Evolutionary conservation across 2,888 invertebrate genomes (phyloP), one percentile per base, ranked within the genome.

Genomic region (Drosophila mimica): DNA sequence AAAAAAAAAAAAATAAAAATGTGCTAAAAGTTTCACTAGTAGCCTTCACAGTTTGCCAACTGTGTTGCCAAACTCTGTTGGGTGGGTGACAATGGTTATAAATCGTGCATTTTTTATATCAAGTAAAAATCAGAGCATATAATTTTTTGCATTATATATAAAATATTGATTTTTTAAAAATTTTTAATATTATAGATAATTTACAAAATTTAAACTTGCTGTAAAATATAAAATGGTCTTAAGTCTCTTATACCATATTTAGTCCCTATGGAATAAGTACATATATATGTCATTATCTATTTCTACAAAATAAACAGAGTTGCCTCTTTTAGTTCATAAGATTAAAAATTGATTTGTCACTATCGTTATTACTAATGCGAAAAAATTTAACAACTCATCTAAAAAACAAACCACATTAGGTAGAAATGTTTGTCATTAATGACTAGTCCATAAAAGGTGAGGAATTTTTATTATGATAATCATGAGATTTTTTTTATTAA

Each of bases 1-100:
- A 25, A 43, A 43, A 51, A 51, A 53, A 51, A 51, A 53, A 51
- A 57, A 20, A 36, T 1, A 46, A 56, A 60, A 43, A 52, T 46
- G 58, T 54, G 61, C 33, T 63, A 49, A 67, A 46, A 54, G 25
- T 46, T 46, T 46, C 46, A 46, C 25, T 15, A 15, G 25, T 4
- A 25, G 25, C 7, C 25, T 15, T 46, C 25, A 46, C 25, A 46
- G 46, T 46, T 25, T 4, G 25, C 25, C 15, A 46, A 46, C 25
- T 46, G 8, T 46, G 15, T 46, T 20, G 7, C 13, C 20, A 20
- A 20, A 13, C 46, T 20, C 7, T 20, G 0, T 46, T 46, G 15
- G 15, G 15, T 46, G 15, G 25, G 6, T 7, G 4, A 46, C 25
- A 46, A 25, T 46, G 46, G 20, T 15, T 25, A 46, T 1, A 25